Evolutionary conservation across 2,113 vertebrate genomes (phyloP), one percentile per base, ranked within the genome.

Genomic region (Thamnophis sirtalis): DNA sequence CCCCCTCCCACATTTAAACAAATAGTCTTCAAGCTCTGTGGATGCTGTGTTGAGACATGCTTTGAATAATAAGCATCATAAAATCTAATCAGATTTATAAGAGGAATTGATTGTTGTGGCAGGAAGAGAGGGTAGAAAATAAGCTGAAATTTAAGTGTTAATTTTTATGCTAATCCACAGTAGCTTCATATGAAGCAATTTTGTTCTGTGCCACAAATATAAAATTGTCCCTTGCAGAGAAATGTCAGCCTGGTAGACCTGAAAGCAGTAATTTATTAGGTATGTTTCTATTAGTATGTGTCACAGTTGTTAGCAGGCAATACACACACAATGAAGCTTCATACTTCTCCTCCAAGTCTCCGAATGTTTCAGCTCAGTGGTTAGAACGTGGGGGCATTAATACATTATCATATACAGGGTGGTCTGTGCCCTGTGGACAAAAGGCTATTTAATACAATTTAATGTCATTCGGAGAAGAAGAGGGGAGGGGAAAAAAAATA

Each of bases 61-160:
- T 99, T 98, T 97, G 99, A 99, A 99, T 99, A 99, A 99, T 99
- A 99, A 99, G 98, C 98, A 98, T 99, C 99, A 99, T 99, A 99
- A 98, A 99, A 99, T 99, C 98, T 99, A 99, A 99, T 99, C 99
- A 99, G 99, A 99, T 99, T 99, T 99, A 99, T 99, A 99, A 99
- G 98, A 99, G 98, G 98, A 99, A 99, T 99, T 99, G 99, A 99
- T 99, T 99, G 99, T 99, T 99, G 98, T 99, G 99, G 99, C 98
- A 98, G 98, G 98, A 98, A 98, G 98, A 98, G 98, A 98, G 98
- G 98, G 98, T 98, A 98, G 98, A 99, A 99, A 99, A 99, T 99
- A 99, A 98, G 98, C 98, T 98, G 98, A 99, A 99, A 99, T 99
- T 98, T 99, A 99, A 99, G 99, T 99, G 99, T 99, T 99, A 99